phyloP scores from a whole-genome alignment of 2,888 invertebrate species.

The Philopedon plagiatum region DNA sequence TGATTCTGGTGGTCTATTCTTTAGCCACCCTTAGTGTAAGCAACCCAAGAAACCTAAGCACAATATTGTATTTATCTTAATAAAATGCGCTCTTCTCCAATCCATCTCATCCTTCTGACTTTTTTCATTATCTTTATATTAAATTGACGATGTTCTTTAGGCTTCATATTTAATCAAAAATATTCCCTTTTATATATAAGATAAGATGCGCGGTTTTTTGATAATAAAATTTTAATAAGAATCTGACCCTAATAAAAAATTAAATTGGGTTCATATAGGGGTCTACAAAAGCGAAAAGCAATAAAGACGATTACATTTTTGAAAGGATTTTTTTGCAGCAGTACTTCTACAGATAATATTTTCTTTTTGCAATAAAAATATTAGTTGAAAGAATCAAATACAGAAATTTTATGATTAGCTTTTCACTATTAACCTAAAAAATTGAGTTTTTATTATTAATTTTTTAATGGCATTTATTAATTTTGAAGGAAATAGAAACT shows the following conservation, averaged over 20 bases:
- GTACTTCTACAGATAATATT: no score
- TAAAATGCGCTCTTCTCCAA: neutral
- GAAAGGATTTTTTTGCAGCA: neutral
- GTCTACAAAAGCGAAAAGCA: neutral
- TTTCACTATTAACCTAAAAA: no score
- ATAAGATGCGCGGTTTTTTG: neutral
- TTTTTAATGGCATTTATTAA: no score
- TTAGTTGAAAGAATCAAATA: no score
- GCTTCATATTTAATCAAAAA: neutral
- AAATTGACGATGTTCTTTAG: neutral
- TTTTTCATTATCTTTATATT: neutral
- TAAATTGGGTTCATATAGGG: neutral
- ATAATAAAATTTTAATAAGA: neutral
- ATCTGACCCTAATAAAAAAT: conserved; percentile 8
- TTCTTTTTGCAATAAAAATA: no score
- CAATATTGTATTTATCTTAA: no score
- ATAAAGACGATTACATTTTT: neutral
- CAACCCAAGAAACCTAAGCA: no score
- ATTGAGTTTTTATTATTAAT: no score
- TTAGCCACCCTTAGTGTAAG: no score
- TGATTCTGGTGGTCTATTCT: no score
- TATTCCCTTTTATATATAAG: neutral
- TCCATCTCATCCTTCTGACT: neutral
- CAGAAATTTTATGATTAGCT: no score
- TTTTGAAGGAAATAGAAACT: no score